phyloP scores from a whole-genome alignment of 1,140 invertebrate genomes.

The Zaprionus ghesquierei region DNA sequence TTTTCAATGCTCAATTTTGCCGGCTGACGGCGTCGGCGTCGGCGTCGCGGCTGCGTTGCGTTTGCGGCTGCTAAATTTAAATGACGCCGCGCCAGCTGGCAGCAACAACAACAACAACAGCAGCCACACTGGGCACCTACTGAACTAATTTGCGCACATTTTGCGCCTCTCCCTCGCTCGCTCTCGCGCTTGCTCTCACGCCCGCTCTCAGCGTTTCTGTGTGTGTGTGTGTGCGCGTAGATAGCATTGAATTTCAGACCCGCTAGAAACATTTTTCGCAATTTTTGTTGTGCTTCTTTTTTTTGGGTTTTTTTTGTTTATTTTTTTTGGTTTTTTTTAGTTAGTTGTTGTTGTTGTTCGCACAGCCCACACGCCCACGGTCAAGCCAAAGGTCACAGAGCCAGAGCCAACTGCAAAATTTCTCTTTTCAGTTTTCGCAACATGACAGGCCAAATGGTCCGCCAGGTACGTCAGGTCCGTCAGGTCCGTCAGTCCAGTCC shows the following conservation, averaged over 20 bases:
- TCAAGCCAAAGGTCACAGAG: constrained; percentile 70
- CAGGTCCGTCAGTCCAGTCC: no score
- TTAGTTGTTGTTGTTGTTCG: constrained; percentile 22
- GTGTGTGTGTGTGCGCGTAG: constrained; percentile 45
- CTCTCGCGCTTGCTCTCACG: not conserved
- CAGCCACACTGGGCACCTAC: constrained; percentile 50
- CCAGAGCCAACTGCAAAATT: constrained; percentile 46
- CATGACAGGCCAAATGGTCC: constrained; percentile 20
- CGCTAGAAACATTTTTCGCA: constrained; percentile 61
- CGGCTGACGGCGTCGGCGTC: constrained; percentile 20
- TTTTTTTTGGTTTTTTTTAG: constrained; percentile 9
- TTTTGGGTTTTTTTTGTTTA: not conserved
- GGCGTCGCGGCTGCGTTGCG: no score
- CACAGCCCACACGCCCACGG: constrained; percentile 75
- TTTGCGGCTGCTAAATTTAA: constrained; percentile 62
- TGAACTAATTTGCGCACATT: constrained; percentile 67
- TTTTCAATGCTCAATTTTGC: constrained; percentile 61
- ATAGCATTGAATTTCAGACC: constrained; percentile 76
- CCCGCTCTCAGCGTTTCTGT: constrained; percentile 22
- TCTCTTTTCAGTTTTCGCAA: constrained; percentile 39
- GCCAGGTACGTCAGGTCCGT: no score
- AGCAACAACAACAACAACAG: constrained; percentile 33
- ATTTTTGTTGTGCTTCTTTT: not conserved
- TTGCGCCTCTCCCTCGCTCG: not conserved
- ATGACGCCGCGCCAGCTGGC: constrained; percentile 46